phyloP scores from a whole-genome alignment of 2,797 vertebrate species.

The Passerculus sandwichensis region DNA sequence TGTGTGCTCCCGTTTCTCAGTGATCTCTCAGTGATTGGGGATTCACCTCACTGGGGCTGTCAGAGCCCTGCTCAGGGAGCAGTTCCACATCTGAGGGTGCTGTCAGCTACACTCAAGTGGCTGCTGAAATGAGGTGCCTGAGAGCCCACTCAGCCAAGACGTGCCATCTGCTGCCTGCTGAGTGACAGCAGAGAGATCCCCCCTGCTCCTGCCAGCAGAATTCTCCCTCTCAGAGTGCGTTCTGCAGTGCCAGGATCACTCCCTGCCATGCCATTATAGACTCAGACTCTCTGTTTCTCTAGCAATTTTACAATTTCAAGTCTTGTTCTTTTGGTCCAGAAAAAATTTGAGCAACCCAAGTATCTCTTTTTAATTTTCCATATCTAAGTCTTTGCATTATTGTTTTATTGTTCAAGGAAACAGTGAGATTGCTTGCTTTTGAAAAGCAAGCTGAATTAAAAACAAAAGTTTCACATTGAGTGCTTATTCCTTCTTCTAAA shows the following conservation, averaged over 20 bases:
- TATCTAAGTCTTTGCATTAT: neutral
- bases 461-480: neutral
- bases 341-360: neutral
- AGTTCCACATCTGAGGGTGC: neutral
- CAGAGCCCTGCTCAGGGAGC: accelerated
- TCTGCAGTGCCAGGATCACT: neutral
- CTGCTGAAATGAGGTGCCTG: neutral
- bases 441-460: neutral
- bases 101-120: neutral
- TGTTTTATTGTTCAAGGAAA: neutral
- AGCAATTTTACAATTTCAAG: neutral
- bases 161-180: constrained; percentile 24
- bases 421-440: neutral
- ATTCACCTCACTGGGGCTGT: neutral
- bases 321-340: neutral
- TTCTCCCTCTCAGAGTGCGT: neutral
- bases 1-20: neutral
- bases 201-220: neutral
- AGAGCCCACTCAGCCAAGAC: constrained; percentile 29
- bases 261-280: neutral
- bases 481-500: neutral
- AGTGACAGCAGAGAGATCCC: neutral
- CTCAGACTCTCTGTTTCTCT: neutral
- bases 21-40: neutral
- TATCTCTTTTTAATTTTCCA: neutral